A percentile compares a stretch with the other conserved stretches of the same genome.
phyloP scores from a whole-genome alignment of 1,140 invertebrate genomes.

The Penaeus japonicus region DNA sequence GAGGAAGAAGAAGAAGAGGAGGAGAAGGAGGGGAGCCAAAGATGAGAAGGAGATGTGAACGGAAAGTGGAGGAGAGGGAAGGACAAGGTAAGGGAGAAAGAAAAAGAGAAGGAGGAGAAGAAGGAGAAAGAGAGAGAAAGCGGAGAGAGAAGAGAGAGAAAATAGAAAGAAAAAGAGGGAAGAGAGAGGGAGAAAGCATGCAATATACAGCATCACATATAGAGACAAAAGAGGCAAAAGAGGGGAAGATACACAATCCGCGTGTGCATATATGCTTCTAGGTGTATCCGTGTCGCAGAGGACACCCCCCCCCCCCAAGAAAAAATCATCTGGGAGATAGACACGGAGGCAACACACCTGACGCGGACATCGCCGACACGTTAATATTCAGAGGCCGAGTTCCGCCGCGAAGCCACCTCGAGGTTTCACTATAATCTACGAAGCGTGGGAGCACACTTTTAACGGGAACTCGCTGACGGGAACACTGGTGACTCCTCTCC shows the following conservation, averaged over 20 bases:
- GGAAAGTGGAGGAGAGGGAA: background rate
- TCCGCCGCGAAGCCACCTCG: constrained; percentile 8
- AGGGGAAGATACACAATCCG: no score
- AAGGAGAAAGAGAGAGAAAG: constrained; percentile 34
- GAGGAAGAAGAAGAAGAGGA: background rate
- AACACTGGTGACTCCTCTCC: no score
- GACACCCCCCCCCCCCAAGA: no score
- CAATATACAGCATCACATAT: background rate
- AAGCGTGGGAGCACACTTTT: no score
- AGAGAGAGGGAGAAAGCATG: background rate
- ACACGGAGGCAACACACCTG: no score
- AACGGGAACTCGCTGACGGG: no score
- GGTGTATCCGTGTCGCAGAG: no score
- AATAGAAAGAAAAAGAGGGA: background rate
- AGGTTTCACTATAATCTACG: background rate
- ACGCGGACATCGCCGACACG: no score
- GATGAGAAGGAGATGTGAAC: background rate
- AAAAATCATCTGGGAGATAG: no score
- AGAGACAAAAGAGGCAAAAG: no score
- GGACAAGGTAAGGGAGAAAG: background rate
- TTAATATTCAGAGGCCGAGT: background rate
- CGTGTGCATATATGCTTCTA: no score
- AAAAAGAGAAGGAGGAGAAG: background rate
- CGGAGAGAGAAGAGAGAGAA: constrained; percentile 11
- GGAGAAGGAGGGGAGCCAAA: background rate